phyloP scores from a whole-genome alignment of 2,113 vertebrate genomes.

The Scomber colias region DNA sequence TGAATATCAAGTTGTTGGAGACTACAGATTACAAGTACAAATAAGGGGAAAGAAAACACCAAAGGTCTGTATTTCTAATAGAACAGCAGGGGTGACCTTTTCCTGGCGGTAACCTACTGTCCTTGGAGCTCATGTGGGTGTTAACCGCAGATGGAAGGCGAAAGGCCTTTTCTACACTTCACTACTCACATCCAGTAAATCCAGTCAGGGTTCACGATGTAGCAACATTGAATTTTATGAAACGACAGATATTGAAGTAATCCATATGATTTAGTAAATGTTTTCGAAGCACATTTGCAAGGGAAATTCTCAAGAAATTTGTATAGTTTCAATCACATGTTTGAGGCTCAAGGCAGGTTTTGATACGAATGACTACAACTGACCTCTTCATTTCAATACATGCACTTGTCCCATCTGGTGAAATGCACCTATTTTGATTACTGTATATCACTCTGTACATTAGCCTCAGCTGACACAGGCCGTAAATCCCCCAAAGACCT shows the following conservation, averaged over 20 bases:
- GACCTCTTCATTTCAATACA: not conserved
- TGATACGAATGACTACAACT: not conserved
- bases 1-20: slow-evolving; percentile 45
- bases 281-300: slow-evolving; percentile 6
- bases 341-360: not conserved
- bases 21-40: slow-evolving; percentile 53
- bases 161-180: not conserved
- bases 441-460: slow-evolving; percentile 22
- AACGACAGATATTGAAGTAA: not conserved
- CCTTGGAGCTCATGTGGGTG: slow-evolving; percentile 50
- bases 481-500: slow-evolving; percentile 4
- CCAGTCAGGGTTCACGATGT: not conserved
- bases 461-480: slow-evolving; percentile 1
- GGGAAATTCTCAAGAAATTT: not conserved
- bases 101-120: slow-evolving; percentile 23
- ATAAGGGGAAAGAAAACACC: slow-evolving; percentile 44
- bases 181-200: slow-evolving; percentile 21
- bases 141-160: slow-evolving; percentile 36
- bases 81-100: slow-evolving; percentile 64
- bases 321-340: not conserved
- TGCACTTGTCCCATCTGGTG: not conserved
- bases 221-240: not conserved
- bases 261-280: not conserved
- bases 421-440: slow-evolving; percentile 6
- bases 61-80: slow-evolving; percentile 30